Base-by-base conservation (phyloP, 2,888 invertebrate genomes). In the Ormyrus thymus region DNA sequence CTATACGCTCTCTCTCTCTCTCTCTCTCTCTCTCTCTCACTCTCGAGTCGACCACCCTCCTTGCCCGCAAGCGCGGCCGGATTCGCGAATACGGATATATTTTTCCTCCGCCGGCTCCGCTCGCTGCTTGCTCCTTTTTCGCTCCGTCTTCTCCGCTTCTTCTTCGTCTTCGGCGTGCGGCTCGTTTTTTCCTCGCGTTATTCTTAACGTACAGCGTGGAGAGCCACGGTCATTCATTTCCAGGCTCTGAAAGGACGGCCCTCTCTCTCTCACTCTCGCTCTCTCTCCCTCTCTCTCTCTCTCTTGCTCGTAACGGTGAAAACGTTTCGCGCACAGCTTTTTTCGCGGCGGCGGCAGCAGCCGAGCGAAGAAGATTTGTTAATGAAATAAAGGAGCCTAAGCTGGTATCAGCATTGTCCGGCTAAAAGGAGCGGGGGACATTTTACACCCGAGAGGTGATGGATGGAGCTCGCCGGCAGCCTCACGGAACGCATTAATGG, bases 401-500 rank as follows among this genome's bases (percentile, higher is more conserved):
- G 29, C 29, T 4, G 29, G 29, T 29, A 29, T 29, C 29, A 29
- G 29, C 29, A 29, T 29, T 29, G 29, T 29, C 29, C 29, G 29
- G 29, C 29, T 3, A 29, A 29, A 29, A 29, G 29, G 29, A 45
- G 64, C 29, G 9, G 51, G 56, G 55, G 69, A 29, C 61, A 43
- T 77, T 81, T 83, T 80, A 82, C 81, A 77, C 81, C 81, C 82
- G 80, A 79, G 82, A 86, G 84, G 84, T 86, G 86, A 89, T 88
- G 88, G 88, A 89, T 87, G 86, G 29, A 86, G 53, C 59, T 85
- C 86, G 85, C 83, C 81, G 43, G 73, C 56, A 48, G 78, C 78
- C 82, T 71, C 78, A 76, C 79, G 64, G 81, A 80, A 83, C 84
- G 84, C 84, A 88, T 87, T 89, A 89, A 89, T 87, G 86, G 87